These are phyloP conservation scores for Hippocampus comes DNA, from an alignment of 2,113 vertebrate species.

Conservation along the genomic window DNA sequence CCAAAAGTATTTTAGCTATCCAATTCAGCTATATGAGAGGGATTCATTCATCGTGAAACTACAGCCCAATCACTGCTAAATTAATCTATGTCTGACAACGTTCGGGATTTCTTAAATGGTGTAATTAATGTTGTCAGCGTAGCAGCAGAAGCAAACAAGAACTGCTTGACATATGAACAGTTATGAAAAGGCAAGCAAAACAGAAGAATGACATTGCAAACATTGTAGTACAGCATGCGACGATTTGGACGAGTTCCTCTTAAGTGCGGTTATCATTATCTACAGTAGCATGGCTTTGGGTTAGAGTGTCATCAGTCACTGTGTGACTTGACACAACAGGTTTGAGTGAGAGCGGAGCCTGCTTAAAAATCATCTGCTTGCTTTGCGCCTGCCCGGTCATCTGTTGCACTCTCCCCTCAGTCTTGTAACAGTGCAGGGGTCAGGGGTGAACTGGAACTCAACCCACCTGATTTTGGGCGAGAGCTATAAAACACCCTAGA, in stretches of 20 bases:
- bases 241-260: neutral
- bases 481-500: neutral
- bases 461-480: neutral
- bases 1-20: too few species aligned
- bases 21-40: too few species aligned
- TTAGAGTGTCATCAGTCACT: conserved; percentile 36
- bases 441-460: too few species aligned
- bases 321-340: conserved; percentile 26
- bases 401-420: conserved; percentile 31
- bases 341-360: conserved; percentile 15
- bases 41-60: too few species aligned
- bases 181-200: too few species aligned
- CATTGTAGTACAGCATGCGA: neutral
- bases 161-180: too few species aligned
- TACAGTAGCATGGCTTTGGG: conserved; percentile 21
- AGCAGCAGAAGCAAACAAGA: too few species aligned
- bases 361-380: conserved; percentile 6
- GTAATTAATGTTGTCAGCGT: too few species aligned
- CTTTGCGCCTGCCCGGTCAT: neutral
- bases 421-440: neutral
- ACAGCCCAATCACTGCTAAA: too few species aligned
- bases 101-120: too few species aligned
- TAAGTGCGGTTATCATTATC: conserved; percentile 1
- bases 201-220: too few species aligned
- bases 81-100: too few species aligned